Base-by-base conservation (phyloP, 2,888 invertebrate genomes). In the Rapana venosa region DNA sequence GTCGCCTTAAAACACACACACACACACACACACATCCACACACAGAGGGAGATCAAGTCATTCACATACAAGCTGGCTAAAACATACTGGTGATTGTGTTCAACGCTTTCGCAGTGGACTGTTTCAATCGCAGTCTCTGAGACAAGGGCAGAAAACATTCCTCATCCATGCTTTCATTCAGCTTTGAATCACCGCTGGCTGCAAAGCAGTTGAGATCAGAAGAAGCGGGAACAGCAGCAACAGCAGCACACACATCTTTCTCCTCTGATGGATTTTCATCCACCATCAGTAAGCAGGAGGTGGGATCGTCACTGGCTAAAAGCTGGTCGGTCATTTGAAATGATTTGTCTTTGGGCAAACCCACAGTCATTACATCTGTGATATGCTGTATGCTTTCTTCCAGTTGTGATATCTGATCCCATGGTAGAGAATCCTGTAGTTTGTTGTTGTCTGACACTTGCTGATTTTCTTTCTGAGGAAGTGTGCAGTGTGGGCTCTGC, bases 71-170 rank as follows among this genome's bases (percentile, higher is more conserved):
- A 47, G 47, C 47, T 8, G 47, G 84, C 81, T 58, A 85, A 47
- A 77, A 61, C 74, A 22, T 70, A 56, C 35, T 88, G 35, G 35
- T 81, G n/a, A 74, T 47, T n/a, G 22, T 20, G 58, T 86, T 84
- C 81, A 58, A 15, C 58, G 36, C 20, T 87, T 79, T 74, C 87
- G 83, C 56, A 22, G 47, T 87, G 87, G 84, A 30, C 66, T 61
- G 70, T 84, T 85, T 90, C 74, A 92, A 66, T 66, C 91, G 90
- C 8, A 93, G 90, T 61, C 93, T 90, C 61, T 93, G 90, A 90
- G 91, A 90, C 26, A 93, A 88, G 6, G 93, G 90, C 56, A 93
- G 56, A 32, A 88, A 87, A 36, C 84, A 58, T 32, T 79, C 86
- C 30, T 90, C 88, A 35, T 87, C 20, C 8, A 17, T 11, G 35